A percentile compares a stretch with the other conserved stretches of the same genome.
Evolutionary conservation across 2,113 vertebrate genomes (phyloP).

Genomic region (Eptesicus fuscus): DNA sequence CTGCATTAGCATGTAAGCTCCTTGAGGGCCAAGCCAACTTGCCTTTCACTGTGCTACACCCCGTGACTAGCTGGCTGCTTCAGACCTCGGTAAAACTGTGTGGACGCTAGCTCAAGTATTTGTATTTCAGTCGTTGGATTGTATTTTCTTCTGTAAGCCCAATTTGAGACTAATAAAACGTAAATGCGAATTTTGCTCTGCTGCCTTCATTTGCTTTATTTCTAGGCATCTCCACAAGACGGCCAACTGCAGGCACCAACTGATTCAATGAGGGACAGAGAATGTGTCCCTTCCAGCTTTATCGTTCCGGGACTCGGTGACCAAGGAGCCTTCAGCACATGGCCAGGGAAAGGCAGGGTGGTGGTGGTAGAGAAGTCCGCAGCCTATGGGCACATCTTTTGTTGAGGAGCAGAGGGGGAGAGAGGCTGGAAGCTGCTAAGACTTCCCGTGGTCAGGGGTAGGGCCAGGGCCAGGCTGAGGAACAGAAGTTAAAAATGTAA

Average conservation of each 20-base stretch:
- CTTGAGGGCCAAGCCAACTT: background rate
- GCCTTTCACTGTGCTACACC: background rate
- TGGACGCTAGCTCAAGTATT: background rate
- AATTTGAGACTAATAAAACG: slow-evolving; percentile 50
- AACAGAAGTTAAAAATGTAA: background rate
- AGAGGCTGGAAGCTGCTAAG: background rate
- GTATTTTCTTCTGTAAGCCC: background rate
- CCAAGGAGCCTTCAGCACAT: background rate
- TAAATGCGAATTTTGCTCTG: background rate
- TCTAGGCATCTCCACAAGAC: background rate
- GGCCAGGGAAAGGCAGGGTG: background rate
- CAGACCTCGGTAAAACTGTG: background rate
- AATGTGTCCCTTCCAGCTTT: background rate
- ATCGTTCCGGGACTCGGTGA: background rate
- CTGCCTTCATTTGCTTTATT: slow-evolving; percentile 5
- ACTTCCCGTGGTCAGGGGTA: background rate
- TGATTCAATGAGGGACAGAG: background rate
- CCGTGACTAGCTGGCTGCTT: background rate
- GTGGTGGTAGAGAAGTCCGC: background rate
- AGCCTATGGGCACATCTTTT: background rate
- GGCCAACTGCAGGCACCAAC: background rate
- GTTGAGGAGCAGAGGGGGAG: background rate
- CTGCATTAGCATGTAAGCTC: background rate
- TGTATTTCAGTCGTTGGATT: background rate
- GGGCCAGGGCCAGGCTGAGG: background rate